phyloP scores from a whole-genome alignment of 2,888 invertebrate genomes.

The Drosophila tanythrix region DNA sequence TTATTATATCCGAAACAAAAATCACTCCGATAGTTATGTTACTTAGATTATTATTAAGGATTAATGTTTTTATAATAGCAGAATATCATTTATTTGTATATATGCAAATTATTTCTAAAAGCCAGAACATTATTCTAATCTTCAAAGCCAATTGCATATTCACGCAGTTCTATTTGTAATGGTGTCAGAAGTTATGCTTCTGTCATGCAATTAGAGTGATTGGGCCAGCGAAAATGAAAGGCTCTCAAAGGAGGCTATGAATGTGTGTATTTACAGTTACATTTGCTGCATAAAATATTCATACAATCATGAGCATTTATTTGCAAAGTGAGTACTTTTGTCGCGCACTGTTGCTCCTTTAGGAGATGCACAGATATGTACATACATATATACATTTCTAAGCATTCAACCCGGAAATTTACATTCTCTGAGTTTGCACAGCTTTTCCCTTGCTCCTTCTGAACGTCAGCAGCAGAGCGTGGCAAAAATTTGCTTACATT shows the following conservation, averaged over 20 bases:
- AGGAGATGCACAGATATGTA: conserved; percentile 5
- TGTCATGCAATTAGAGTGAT: conserved; percentile 23
- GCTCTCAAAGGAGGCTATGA: conserved; percentile 4
- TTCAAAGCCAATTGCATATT: not conserved
- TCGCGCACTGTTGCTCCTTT: conserved; percentile 45
- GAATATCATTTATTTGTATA: not conserved
- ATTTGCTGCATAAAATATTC: conserved; percentile 78
- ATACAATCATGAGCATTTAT: conserved; percentile 73
- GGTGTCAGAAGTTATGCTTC: conserved; percentile 2
- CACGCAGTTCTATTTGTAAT: not conserved
- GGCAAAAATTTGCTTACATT: conserved; percentile 67
- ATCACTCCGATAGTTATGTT: no score
- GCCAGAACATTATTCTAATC: not conserved
- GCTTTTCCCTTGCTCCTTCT: not conserved
- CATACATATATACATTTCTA: conserved; percentile 19
- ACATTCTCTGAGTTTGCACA: conserved; percentile 41
- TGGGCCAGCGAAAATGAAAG: conserved; percentile 21
- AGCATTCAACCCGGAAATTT: conserved; percentile 49
- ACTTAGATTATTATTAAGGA: no score
- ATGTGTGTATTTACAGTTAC: conserved; percentile 62
- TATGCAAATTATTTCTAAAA: not conserved
- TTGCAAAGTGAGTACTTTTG: conserved; percentile 55
- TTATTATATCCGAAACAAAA: no score
- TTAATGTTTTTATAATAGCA: not conserved
- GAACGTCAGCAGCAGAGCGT: conserved; percentile 1